phyloP scores from a whole-genome alignment of 2,888 invertebrate genomes.

The Chalcosyrphus nemorum region DNA sequence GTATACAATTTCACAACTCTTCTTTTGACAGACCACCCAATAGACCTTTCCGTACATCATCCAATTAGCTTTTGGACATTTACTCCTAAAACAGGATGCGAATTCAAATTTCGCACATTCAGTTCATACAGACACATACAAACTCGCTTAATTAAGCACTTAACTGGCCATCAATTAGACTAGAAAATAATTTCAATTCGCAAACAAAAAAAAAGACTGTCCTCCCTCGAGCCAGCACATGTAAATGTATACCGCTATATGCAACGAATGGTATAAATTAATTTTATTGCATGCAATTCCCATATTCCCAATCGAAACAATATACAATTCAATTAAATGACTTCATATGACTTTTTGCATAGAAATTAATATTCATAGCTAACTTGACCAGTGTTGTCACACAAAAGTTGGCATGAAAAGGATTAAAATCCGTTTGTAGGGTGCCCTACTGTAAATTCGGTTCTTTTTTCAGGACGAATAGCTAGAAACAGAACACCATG shows the following conservation, averaged over 20 bases:
- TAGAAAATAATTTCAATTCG: slow-evolving; percentile 4
- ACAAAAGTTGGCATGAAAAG: not conserved
- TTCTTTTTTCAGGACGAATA: too few species aligned
- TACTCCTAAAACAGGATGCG: not conserved
- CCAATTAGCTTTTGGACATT: too few species aligned
- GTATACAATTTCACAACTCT: too few species aligned
- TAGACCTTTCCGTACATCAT: too few species aligned
- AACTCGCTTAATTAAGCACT: slow-evolving; percentile 2
- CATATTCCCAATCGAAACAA: not conserved
- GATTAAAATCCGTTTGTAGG: not conserved
- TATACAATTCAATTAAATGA: not conserved
- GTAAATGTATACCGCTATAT: not conserved
- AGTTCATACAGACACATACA: not conserved
- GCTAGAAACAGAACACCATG: too few species aligned
- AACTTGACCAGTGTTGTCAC: not conserved
- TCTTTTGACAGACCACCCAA: too few species aligned
- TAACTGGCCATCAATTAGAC: slow-evolving; percentile 19
- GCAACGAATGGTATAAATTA: slow-evolving; percentile 46
- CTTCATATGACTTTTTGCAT: not conserved
- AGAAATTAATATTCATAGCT: not conserved
- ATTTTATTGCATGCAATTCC: slow-evolving; percentile 16
- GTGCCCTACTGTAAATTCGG: not conserved
- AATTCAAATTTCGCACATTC: not conserved
- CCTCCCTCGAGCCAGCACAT: slow-evolving; percentile 16
- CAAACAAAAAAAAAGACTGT: not conserved